Base-by-base conservation (phyloP, 30 jellyfish, hydroid and myxozoan species). In the Rhopilema esculentum region DNA sequence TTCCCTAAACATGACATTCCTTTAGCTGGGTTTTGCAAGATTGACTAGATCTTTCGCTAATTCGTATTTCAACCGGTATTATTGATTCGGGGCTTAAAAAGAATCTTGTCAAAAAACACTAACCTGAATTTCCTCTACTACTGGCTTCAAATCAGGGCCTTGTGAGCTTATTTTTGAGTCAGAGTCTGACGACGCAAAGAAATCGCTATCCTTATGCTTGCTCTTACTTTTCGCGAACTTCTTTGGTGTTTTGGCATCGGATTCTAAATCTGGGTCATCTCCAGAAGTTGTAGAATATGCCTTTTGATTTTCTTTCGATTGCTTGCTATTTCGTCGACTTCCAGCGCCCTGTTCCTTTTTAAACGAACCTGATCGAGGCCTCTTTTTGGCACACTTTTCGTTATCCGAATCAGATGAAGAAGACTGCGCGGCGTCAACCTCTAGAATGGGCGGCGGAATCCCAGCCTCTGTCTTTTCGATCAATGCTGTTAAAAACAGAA, bases 171-270 rank as follows among this genome's bases (percentile, higher is more conserved):
- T 83, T 20, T 91, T 84, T 0, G 25, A 23, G 31, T 91, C 97
- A 4, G 93, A 87, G 80, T 85, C 94, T 2, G 97, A 91, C 1
- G 97, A 91, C 27, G 97, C 97, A 61, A 88, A 88, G 69, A 84
- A 91, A 27, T 91, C 97, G 72, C 97, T 91, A 33, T 91, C 97
- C 66, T 83, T 90, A 74, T 90, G 97, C 76, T 80, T 77, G 61
- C 80, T 85, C 28, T 30, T 27, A 20, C 66, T 69, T 16, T 27
- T 62, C 22, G 67, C 30, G 29, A 62, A n/a, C 68, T 57, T 84
- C 57, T 50, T 73, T 1, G 88, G 88, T 0, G 96, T 49, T 69
- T 72, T 77, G 29, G 96, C 96, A 51, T 87, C 96, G 32, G 96
- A 87, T 62, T 87, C 96, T 32, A 87, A 48, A 32, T 87, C 96